Conservation (phyloP, 2,113 vertebrate genomes). For the Sorex fumeus region DNA sequence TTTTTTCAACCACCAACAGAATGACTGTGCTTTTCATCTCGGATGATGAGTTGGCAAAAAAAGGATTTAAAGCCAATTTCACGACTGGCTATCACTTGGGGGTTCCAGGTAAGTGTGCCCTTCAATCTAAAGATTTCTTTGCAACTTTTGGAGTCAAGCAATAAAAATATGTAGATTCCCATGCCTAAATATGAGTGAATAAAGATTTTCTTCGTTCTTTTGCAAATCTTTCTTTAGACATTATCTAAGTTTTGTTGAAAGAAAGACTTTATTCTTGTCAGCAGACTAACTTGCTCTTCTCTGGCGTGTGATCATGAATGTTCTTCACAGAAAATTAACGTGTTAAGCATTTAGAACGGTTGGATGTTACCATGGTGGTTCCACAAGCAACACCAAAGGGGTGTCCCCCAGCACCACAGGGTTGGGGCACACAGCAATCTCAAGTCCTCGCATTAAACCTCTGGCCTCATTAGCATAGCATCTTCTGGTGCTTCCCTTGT, state of each 20-base stretch:
- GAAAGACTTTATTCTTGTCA: background rate
- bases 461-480: too few relatives aligned
- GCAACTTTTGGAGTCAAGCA: background rate
- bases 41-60: rapidly evolving
- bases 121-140: background rate
- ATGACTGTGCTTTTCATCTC: conserved; percentile 92
- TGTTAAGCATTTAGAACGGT: background rate
- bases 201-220: background rate
- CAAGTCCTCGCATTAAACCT: too few relatives aligned
- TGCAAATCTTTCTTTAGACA: background rate
- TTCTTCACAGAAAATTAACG: background rate
- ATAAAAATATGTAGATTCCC: background rate
- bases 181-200: background rate
- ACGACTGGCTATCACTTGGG: conserved; percentile 92
- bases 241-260: background rate
- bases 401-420: too few relatives aligned
- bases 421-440: too few relatives aligned
- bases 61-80: conserved; percentile 96
- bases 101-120: conserved; percentile 84
- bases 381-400: too few relatives aligned
- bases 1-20: conserved; percentile 93
- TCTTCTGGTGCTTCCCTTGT: too few relatives aligned
- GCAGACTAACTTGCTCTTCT: background rate
- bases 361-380: too few relatives aligned
- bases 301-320: background rate